These are phyloP conservation scores for Phyto melanocephala DNA, from an alignment of 2,888 invertebrate species.

Conservation along the genomic window DNA sequence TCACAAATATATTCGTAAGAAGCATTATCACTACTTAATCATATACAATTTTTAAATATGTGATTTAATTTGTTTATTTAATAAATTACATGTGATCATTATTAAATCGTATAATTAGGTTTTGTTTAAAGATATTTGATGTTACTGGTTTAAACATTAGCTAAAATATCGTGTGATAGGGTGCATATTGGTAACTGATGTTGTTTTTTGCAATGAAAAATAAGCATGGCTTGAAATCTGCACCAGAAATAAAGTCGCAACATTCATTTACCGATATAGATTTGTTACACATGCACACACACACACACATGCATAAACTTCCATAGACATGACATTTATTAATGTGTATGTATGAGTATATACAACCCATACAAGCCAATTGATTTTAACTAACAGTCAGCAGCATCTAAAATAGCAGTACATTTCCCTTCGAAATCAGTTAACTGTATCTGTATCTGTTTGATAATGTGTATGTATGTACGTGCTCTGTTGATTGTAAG, in stretches of 20 bases:
- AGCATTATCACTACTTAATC: no score
- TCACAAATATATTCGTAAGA: background rate
- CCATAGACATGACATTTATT: background rate
- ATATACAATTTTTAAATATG: no score
- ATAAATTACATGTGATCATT: no score
- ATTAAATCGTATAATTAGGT: no score
- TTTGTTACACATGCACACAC: background rate
- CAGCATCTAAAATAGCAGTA: constrained; percentile 41
- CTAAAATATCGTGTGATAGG: background rate
- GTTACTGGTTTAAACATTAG: no score
- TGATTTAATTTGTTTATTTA: no score
- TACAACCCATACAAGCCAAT: constrained; percentile 33
- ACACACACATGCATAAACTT: background rate
- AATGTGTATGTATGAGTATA: background rate
- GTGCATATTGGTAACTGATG: background rate
- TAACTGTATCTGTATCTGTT: constrained; percentile 12
- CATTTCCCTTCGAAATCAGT: constrained; percentile 51
- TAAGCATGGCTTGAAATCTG: background rate
- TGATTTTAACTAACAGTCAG: constrained; percentile 56
- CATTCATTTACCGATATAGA: background rate
- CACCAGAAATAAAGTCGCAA: constrained; percentile 19
- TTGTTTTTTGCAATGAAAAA: background rate
- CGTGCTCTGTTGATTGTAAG: background rate
- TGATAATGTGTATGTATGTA: background rate
- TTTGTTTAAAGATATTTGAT: no score